These are phyloP conservation scores for Tenthredo notha DNA, from an alignment of 2,888 invertebrate genomes.

Conservation along the genomic window DNA sequence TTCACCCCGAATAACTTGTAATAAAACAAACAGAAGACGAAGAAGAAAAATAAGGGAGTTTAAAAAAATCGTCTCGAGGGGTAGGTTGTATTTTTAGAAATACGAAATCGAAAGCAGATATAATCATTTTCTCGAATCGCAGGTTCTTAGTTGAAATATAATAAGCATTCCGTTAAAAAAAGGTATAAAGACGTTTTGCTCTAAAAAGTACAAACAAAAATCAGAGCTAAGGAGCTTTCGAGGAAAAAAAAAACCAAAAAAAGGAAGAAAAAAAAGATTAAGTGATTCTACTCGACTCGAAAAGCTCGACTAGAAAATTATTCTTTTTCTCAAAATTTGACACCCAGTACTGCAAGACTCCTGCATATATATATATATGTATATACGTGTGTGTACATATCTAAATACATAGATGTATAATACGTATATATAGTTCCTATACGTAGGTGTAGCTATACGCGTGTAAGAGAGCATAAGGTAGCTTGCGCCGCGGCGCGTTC, in stretches of 20 bases:
- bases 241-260: background rate
- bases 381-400: background rate
- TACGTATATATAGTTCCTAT: background rate
- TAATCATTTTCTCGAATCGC: background rate
- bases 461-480: background rate
- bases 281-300: background rate
- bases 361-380: background rate
- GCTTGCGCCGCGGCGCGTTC: slow-evolving; percentile 30
- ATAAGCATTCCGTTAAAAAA: too few species aligned
- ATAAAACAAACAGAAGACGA: background rate
- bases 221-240: background rate
- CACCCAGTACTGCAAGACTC: background rate
- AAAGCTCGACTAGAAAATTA: background rate
- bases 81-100: background rate
- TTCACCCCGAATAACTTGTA: background rate
- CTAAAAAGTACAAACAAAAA: too few species aligned
- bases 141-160: background rate
- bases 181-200: too few species aligned
- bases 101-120: background rate
- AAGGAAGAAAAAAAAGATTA: background rate
- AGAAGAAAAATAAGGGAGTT: background rate
- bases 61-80: background rate
- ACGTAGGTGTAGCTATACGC: background rate
- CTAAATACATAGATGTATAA: too few species aligned
- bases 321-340: background rate